These are phyloP conservation scores for Lepidurus packardi DNA, from an alignment of 1,140 invertebrate species.

Conservation along the genomic window DNA sequence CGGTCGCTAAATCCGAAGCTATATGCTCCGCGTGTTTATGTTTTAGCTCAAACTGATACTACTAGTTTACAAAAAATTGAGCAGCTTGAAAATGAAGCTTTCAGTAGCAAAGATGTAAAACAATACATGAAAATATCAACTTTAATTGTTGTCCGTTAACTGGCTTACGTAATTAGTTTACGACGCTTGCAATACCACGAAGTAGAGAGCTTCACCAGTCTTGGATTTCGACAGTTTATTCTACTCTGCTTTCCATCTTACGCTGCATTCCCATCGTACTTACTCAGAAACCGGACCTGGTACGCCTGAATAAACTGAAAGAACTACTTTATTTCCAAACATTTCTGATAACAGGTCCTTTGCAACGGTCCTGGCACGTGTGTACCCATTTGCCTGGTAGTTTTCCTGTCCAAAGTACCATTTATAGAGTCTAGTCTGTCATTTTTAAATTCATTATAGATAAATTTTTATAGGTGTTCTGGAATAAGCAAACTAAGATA, in stretches of 20 bases:
- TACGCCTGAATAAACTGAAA: slow-evolving; percentile 39
- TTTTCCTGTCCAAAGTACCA: slow-evolving; percentile 44
- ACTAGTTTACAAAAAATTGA: slow-evolving; percentile 63
- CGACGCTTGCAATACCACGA: slow-evolving; percentile 59
- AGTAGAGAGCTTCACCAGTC: slow-evolving; percentile 83
- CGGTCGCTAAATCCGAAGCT: slow-evolving; percentile 52
- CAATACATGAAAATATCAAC: neutral
- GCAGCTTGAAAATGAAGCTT: slow-evolving; percentile 46
- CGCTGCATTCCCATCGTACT: slow-evolving; percentile 64
- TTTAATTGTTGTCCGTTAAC: slow-evolving; percentile 24
- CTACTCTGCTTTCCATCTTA: slow-evolving; percentile 64
- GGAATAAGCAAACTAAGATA: slow-evolving; percentile 62
- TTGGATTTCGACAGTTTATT: slow-evolving; percentile 69
- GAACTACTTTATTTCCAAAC: slow-evolving; percentile 25
- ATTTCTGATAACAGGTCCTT: slow-evolving; percentile 44
- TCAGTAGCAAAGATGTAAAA: neutral
- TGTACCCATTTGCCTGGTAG: slow-evolving; percentile 73
- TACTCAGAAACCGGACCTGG: slow-evolving; percentile 62
- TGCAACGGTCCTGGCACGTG: slow-evolving; percentile 96
- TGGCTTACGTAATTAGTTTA: slow-evolving; percentile 23
- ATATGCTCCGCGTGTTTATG: slow-evolving; percentile 66
- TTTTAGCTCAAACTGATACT: slow-evolving; percentile 70
- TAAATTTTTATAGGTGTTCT: slow-evolving; percentile 52
- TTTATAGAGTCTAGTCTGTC: neutral
- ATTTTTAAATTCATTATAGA: neutral